These are phyloP conservation scores for Danio aesculapii DNA, from an alignment of 2,797 vertebrate species.

Conservation along the genomic window DNA sequence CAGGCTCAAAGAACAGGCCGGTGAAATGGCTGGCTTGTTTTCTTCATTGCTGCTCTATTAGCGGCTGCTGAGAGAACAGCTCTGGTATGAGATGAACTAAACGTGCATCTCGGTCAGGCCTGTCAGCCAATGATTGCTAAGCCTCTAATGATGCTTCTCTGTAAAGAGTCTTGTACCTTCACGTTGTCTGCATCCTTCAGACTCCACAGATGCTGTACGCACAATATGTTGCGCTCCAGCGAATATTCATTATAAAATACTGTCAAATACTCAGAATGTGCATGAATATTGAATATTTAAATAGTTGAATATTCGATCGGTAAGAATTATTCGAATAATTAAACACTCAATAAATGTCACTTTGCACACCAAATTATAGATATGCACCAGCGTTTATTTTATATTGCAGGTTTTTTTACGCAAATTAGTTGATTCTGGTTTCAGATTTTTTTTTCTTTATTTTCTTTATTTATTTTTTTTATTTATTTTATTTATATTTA, in stretches of 20 bases:
- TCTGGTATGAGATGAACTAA: slow-evolving; percentile 51
- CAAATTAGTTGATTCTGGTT: too few species aligned
- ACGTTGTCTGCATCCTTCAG: slow-evolving; percentile 14
- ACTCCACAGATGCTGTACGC: background rate
- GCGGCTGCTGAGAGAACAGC: slow-evolving; percentile 26
- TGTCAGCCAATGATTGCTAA: slow-evolving; percentile 37
- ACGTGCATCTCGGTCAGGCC: slow-evolving; percentile 56
- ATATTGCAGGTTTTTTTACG: too few species aligned
- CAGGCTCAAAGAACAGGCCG: slow-evolving; percentile 44
- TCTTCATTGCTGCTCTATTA: slow-evolving; percentile 56
- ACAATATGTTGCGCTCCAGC: background rate
- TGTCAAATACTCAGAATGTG: background rate
- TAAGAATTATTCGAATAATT: too few species aligned
- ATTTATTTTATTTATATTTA: too few species aligned
- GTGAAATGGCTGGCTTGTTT: slow-evolving; percentile 53
- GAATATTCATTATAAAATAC: background rate
- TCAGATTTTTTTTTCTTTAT: too few species aligned
- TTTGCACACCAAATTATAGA: too few species aligned
- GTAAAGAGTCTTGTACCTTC: slow-evolving; percentile 32
- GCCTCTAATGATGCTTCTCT: slow-evolving; percentile 22
- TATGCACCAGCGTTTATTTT: too few species aligned
- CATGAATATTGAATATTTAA: too few species aligned
- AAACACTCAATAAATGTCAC: too few species aligned
- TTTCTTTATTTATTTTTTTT: too few species aligned
- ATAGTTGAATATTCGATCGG: too few species aligned